Evolutionary conservation across 2,113 vertebrate species (phyloP), one percentile per base, ranked within the genome.

Genomic region (Epinephelus cyanopodus): DNA sequence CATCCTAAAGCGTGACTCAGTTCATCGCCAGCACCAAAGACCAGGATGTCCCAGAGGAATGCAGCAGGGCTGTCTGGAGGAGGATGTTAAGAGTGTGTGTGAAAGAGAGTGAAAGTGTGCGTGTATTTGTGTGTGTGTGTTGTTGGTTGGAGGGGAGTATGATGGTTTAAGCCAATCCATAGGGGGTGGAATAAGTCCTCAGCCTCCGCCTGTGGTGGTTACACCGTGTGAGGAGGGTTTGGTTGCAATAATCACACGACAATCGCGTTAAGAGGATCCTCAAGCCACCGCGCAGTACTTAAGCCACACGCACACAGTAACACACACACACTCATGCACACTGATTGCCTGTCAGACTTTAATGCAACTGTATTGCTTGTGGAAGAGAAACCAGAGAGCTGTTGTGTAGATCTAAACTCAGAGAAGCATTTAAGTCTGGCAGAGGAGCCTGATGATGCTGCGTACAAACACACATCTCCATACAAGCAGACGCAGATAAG

Each of bases 231-330:
- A 47, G 57, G 27, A 6, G 62, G 77, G 81, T 69, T 84, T 56
- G 47, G 77, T 82, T 68, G 50, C 91, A 87, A 89, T 90, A 92
- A 92, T 92, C 89, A 87, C 86, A 86, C 54, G 68, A 85, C 90
- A 94, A 93, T 91, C 82, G 57, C 19, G 80, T 93, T 92, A 91
- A 81, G 85, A 87, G 74, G 72, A 91, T 90, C 80, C 80, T 87
- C 12, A 66, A 84, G 85, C 86, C 83, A 81, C 81, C 47, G 73
- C 48, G 74, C 80, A 86, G 74, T 81, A 78, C 86, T 83, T 87
- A 87, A 90, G 87, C 85, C 81, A 84, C 73, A 81, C 48, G 61
- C 66, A 84, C 63, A 83, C 77, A 66, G 45, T 1, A 53, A 68
- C 86, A 82, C 70, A 79, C 58, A 64, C 65, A 64, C 12, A 29